phyloP scores from a whole-genome alignment of 2,888 invertebrate genomes.

The Anticlea derivata region DNA sequence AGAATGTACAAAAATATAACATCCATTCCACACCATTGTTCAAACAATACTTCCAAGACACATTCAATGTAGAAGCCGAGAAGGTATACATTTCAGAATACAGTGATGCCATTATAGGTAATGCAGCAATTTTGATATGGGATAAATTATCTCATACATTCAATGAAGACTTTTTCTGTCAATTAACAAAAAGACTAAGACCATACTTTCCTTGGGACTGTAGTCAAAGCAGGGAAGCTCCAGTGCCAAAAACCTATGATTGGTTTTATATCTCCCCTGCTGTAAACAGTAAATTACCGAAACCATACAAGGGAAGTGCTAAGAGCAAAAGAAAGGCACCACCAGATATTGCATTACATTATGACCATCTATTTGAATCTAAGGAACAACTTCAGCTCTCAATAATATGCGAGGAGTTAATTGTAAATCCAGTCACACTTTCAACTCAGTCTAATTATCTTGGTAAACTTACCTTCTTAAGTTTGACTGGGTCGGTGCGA shows the following conservation, averaged over 20 bases:
- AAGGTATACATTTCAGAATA: conserved; percentile 32
- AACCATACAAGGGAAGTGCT: conserved; percentile 21
- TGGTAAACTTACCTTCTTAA: conserved; percentile 63
- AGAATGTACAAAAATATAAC: conserved; percentile 36
- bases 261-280: conserved; percentile 48
- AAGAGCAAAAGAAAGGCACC: conserved; percentile 50
- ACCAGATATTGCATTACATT: conserved; percentile 50
- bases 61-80: conserved; percentile 45
- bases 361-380: conserved; percentile 54
- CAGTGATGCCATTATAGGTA: conserved; percentile 42
- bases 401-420: conserved; percentile 45
- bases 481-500: conserved; percentile 52
- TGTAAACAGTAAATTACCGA: conserved; percentile 14
- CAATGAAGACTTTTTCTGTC: conserved; percentile 57
- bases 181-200: conserved; percentile 47
- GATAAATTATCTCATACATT: conserved; percentile 53
- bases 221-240: conserved; percentile 26
- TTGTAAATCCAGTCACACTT: conserved; percentile 48
- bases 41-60: conserved; percentile 49
- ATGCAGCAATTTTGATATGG: conserved; percentile 59
- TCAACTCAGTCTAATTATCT: conserved; percentile 50
- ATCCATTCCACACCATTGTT: conserved; percentile 51
- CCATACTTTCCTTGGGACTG: conserved; percentile 52
- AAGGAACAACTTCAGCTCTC: conserved; percentile 49
- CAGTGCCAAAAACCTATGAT: conserved; percentile 42